Percentiles rank a stretch among this genome's conserved stretches.
Evolutionary conservation across 2,113 vertebrate genomes (phyloP).

Genomic region (Scytalopus superciliaris): DNA sequence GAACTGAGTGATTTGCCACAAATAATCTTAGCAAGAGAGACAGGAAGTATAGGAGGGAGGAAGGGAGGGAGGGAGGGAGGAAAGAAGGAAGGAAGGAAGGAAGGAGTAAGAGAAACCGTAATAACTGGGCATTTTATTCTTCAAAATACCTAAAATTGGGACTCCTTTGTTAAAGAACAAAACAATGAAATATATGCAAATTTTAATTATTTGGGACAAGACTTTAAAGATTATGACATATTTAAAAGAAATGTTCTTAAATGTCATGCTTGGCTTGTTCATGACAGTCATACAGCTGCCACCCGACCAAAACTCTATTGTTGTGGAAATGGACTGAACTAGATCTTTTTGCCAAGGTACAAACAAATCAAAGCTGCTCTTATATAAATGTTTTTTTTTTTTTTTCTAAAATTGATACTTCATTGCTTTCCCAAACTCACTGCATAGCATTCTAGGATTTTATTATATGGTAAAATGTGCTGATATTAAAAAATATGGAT

Average conservation of each 20-base stretch:
- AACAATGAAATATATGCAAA: neutral
- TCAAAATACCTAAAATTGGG: neutral
- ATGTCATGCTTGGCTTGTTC: neutral
- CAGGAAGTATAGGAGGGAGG: neutral
- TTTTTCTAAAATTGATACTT: neutral
- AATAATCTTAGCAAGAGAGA: neutral
- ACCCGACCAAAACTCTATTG: neutral
- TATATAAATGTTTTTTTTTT: neutral
- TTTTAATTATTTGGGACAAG: neutral
- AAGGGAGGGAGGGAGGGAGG: neutral
- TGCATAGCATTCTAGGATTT: neutral
- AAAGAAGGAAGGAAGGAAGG: rapidly evolving
- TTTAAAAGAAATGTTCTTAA: neutral
- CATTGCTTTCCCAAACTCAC: neutral
- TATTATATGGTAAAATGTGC: neutral
- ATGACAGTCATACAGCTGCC: neutral
- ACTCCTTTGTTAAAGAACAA: neutral
- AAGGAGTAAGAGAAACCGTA: neutral
- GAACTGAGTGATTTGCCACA: neutral
- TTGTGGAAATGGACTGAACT: neutral
- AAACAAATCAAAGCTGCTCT: neutral
- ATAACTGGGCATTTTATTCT: neutral
- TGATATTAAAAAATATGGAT: neutral
- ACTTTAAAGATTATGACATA: neutral
- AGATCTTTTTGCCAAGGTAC: neutral